Evolutionary conservation across 2,888 invertebrate genomes (phyloP).

Genomic region (Hipparchia semele): DNA sequence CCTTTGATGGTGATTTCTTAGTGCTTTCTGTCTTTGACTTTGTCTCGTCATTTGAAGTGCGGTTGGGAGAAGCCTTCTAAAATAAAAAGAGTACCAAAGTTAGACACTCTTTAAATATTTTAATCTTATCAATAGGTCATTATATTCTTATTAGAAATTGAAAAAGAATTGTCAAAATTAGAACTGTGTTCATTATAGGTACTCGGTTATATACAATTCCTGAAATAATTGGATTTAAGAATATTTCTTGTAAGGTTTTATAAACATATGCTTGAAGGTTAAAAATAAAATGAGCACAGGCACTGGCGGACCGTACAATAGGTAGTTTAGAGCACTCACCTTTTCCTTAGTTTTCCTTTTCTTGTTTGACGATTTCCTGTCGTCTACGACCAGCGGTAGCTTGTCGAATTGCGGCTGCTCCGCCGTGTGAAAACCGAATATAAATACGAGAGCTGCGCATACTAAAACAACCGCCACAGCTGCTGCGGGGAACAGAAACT

Average conservation of each 20-base stretch:
- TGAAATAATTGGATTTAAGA: slow-evolving; percentile 9
- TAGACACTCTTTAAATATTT: not conserved
- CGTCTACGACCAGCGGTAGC: slow-evolving; percentile 84
- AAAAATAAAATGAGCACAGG: slow-evolving; percentile 76
- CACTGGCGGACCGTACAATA: not conserved
- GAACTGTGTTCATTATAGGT: not conserved
- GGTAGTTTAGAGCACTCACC: slow-evolving; percentile 68
- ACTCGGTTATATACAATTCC: not conserved
- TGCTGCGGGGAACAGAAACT: slow-evolving; percentile 81
- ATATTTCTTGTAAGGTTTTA: slow-evolving; percentile 22
- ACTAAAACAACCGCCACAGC: slow-evolving; percentile 86
- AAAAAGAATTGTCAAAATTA: not conserved
- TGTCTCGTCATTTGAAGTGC: slow-evolving; percentile 81
- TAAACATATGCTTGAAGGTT: slow-evolving; percentile 72
- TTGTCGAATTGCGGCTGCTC: slow-evolving; percentile 92
- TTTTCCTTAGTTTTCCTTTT: slow-evolving; percentile 89
- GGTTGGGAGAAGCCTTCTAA: slow-evolving; percentile 85
- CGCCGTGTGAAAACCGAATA: slow-evolving; percentile 90
- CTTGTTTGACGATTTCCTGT: slow-evolving; percentile 86
- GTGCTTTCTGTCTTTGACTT: slow-evolving; percentile 83
- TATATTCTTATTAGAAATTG: not conserved
- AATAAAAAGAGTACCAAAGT: slow-evolving; percentile 38
- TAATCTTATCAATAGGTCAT: too few species aligned
- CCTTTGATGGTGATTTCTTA: slow-evolving; percentile 82
- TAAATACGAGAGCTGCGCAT: slow-evolving; percentile 89